phyloP scores from a whole-genome alignment of 53 echinoderm and acorn worm genomes.

The Glandiceps talaboti region DNA sequence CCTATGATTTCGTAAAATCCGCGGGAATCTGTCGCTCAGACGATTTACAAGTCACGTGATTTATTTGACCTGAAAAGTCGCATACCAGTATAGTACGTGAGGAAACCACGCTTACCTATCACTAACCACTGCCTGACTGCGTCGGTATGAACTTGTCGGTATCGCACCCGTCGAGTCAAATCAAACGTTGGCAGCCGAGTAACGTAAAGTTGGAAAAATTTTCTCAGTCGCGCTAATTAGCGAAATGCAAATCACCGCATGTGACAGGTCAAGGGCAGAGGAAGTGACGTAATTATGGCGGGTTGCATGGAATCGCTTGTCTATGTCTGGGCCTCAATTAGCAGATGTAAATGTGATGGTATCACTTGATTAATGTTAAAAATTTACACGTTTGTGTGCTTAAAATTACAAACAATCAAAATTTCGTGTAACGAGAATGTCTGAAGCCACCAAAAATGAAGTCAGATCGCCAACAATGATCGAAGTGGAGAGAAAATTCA shows the following conservation, averaged over 20 bases:
- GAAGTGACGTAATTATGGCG: conserved; percentile 50
- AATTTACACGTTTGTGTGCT: not conserved
- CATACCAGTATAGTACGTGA: not conserved
- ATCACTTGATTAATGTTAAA: too few relatives aligned
- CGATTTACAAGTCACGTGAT: not conserved
- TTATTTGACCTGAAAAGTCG: not conserved
- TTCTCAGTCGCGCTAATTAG: not conserved
- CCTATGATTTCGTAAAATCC: not conserved
- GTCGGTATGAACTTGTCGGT: not conserved
- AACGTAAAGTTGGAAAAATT: not conserved
- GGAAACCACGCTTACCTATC: conserved; percentile 1
- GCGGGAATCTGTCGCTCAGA: not conserved
- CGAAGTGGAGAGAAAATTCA: conserved; percentile 68
- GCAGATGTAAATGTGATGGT: not conserved
- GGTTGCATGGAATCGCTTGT: conserved; percentile 1
- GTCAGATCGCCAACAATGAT: not conserved
- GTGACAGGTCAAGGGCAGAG: conserved; percentile 43
- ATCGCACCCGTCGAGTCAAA: not conserved
- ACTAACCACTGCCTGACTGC: not conserved
- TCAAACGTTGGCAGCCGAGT: not conserved
- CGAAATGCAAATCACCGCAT: conserved; percentile 2
- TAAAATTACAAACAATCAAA: conserved; percentile 6
- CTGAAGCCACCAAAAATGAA: not conserved
- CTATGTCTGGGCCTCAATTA: not conserved
- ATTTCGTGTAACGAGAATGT: not conserved